Evolutionary conservation across 2,113 vertebrate genomes (phyloP).

Genomic region (Archocentrus centrarchus): DNA sequence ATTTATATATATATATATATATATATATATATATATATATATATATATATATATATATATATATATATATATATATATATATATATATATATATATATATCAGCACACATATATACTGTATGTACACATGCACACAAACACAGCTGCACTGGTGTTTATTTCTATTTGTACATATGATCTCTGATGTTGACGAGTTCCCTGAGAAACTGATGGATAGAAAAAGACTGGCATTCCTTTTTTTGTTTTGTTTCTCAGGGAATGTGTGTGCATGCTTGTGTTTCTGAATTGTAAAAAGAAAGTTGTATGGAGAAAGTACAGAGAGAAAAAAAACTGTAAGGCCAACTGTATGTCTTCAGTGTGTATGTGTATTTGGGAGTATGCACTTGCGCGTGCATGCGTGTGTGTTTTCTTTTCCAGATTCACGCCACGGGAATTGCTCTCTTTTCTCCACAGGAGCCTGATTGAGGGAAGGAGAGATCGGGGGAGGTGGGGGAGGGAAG

Average conservation of each 20-base stretch:
- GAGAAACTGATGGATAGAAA: slow-evolving; percentile 50
- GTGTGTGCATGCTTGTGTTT: slow-evolving; percentile 23
- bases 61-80: no score
- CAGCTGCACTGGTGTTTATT: slow-evolving; percentile 8
- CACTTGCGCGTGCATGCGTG: slow-evolving; percentile 54
- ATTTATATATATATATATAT: no score
- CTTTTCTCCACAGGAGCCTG: slow-evolving; percentile 81
- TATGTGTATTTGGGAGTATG: neutral
- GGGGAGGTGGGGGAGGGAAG: slow-evolving; percentile 5
- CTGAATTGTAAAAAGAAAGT: slow-evolving; percentile 30
- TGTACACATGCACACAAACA: slow-evolving; percentile 9
- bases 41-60: neutral
- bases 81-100: no score
- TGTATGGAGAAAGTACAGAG: slow-evolving; percentile 43
- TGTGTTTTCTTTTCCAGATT: slow-evolving; percentile 78
- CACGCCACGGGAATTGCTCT: slow-evolving; percentile 75
- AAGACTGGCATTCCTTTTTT: slow-evolving; percentile 21
- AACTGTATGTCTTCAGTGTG: slow-evolving; percentile 44
- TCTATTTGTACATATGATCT: slow-evolving; percentile 35
- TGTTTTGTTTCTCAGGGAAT: slow-evolving; percentile 71
- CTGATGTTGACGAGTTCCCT: slow-evolving; percentile 48
- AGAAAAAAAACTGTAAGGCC: slow-evolving; percentile 3
- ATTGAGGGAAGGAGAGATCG: slow-evolving; percentile 68
- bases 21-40: neutral
- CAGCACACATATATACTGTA: neutral